Conservation (phyloP, 1,140 invertebrate species). For the Cecropterus lyciades region DNA sequence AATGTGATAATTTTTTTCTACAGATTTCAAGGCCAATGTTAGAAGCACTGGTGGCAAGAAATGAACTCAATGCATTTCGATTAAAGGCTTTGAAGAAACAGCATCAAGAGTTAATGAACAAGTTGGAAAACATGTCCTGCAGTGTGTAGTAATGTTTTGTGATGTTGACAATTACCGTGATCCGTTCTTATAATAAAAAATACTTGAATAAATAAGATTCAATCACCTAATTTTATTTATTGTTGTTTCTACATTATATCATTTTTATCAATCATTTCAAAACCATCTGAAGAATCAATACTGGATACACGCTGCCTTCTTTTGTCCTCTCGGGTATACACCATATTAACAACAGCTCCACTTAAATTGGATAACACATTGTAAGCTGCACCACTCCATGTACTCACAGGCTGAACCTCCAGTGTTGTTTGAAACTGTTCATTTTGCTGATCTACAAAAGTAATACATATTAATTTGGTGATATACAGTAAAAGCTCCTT, state of each 20-base stretch:
- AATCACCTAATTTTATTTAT: conserved; percentile 30
- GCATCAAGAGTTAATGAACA: conserved; percentile 77
- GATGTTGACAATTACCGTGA: too few relatives aligned
- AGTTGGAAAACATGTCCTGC: conserved; percentile 71
- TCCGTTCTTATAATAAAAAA: too few relatives aligned
- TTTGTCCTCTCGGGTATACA: conserved; percentile 55
- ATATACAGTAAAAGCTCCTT: too few relatives aligned
- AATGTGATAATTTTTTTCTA: conserved; percentile 35
- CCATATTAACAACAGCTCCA: conserved; percentile 67
- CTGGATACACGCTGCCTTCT: conserved; percentile 67
- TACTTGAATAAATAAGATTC: conserved; percentile 18
- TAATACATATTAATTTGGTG: background rate
- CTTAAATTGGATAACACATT: conserved; percentile 67
- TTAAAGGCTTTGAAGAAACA: conserved; percentile 76
- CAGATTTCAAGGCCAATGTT: conserved; percentile 84
- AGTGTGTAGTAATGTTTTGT: conserved; percentile 48
- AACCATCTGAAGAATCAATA: conserved; percentile 75
- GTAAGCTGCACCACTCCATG: conserved; percentile 69
- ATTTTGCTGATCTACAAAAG: conserved; percentile 61
- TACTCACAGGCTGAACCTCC: conserved; percentile 57
- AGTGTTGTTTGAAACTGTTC: conserved; percentile 61
- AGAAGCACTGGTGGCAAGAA: conserved; percentile 83
- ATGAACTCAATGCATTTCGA: conserved; percentile 68
- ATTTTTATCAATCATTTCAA: conserved; percentile 79
- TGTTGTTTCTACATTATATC: conserved; percentile 50